These are phyloP conservation scores for Lateolabrax maculatus DNA, from an alignment of 2,797 vertebrate species.

Conservation along the genomic window DNA sequence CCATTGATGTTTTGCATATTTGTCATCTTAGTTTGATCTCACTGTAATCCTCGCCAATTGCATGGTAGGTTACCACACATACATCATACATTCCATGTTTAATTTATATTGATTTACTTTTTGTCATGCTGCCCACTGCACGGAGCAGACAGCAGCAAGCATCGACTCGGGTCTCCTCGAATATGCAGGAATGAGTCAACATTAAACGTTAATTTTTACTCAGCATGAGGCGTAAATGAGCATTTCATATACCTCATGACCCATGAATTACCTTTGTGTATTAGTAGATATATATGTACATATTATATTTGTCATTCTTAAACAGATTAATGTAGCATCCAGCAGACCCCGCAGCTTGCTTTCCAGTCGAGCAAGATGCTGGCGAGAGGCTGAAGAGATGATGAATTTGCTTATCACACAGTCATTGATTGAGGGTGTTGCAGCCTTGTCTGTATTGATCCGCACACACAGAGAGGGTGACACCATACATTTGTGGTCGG, in stretches of 20 bases:
- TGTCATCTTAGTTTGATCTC: neutral
- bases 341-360: conserved; percentile 9
- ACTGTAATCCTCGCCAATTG: neutral
- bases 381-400: conserved; percentile 42
- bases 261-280: neutral
- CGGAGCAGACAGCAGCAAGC: neutral
- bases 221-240: neutral
- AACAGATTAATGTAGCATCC: neutral
- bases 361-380: neutral
- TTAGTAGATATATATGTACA: neutral
- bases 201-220: conserved; percentile 23
- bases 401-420: conserved; percentile 71
- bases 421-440: conserved; percentile 67
- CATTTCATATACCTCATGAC: neutral
- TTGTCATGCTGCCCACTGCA: neutral
- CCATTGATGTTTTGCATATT: conserved; percentile 7
- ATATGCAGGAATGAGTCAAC: conserved; percentile 1
- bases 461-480: conserved; percentile 46
- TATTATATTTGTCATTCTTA: neutral
- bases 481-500: conserved; percentile 44
- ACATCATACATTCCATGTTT: neutral
- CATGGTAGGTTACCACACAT: neutral
- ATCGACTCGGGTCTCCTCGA: neutral
- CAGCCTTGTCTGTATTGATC: conserved; percentile 73
- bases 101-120: conserved; percentile 3